These are phyloP conservation scores for Crypturellus tataupa DNA, from an alignment of 2,797 vertebrate genomes.

Conservation along the genomic window DNA sequence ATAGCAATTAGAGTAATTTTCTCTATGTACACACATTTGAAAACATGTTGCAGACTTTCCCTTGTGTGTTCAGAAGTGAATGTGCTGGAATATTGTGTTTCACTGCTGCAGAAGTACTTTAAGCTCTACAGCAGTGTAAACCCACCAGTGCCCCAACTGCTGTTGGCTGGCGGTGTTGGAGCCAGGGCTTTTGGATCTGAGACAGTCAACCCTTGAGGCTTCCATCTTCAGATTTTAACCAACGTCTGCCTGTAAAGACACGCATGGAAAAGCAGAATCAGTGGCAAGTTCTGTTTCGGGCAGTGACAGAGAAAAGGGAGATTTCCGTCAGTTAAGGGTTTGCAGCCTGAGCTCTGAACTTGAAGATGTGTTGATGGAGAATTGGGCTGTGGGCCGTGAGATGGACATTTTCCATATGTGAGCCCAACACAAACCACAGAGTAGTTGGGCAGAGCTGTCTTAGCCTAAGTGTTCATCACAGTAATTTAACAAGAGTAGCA, in stretches of 20 bases:
- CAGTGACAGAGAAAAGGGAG: not conserved
- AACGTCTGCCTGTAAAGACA: not conserved
- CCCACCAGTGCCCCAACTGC: not conserved
- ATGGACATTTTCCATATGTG: not conserved
- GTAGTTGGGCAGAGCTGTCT: not conserved
- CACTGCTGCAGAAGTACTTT: not conserved
- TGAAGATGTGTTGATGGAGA: not conserved
- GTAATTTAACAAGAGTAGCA: not conserved
- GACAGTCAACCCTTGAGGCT: not conserved
- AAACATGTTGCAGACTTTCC: not conserved
- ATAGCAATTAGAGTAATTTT: not conserved
- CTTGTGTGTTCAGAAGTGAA: not conserved
- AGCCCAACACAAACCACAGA: fast-evolving
- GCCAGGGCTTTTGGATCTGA: not conserved
- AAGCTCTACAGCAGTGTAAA: not conserved
- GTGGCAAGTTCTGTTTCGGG: not conserved
- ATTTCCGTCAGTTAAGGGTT: not conserved
- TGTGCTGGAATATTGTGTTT: not conserved
- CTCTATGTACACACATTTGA: not conserved
- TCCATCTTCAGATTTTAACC: not conserved
- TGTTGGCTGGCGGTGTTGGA: not conserved
- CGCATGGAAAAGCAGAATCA: not conserved
- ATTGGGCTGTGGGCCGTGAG: not conserved
- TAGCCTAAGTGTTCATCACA: not conserved
- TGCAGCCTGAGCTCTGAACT: not conserved